Base-by-base conservation (phyloP, 2,888 invertebrate genomes). In the Thysanoteuthis rhombus region DNA sequence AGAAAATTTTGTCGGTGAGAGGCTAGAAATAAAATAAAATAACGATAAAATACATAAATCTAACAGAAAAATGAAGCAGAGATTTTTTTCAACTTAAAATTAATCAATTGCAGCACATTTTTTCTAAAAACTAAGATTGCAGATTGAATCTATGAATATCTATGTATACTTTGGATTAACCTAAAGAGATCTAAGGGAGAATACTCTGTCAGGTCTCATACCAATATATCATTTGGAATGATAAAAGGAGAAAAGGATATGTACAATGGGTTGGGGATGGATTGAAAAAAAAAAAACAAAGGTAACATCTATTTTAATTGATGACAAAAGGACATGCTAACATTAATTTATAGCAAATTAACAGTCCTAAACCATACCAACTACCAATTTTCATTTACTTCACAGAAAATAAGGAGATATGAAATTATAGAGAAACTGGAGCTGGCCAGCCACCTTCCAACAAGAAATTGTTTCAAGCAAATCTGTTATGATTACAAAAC, bases 201-300 rank as follows among this genome's bases (percentile, higher is more conserved):
- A 75, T 75, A 75, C 75, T 75, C 75, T 75, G 75, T 75, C 75
- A 75, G 75, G 75, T 75, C n/a, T n/a, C 75, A 75, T 75, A 75
- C n/a, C n/a, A n/a, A 75, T n/a, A 75, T 75, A 75, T 75, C n/a
- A n/a, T 75, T n/a, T 75, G 75, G 75, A 75, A 75, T 75, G 75
- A 75, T 75, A 75, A 75, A 75, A 75, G n/a, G n/a, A 75, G n/a
- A 25, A 52, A 52, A 75, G 75, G 75, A n/a, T 75, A 75, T 75
- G n/a, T 75, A 75, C 75, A 75, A 58, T n/a, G n/a, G 75, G 75
- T 75, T 75, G 75, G 47, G 47, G 22, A 25, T 6, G 25, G 25
- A 25, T n/a, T 12, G 25, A 52, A 25, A 52, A 25, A 25, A 22
- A 10, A 2, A 32, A 10, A 32, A 75, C 10, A n/a, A n/a, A n/a